Percentiles rank a stretch among this genome's conserved stretches.
These are phyloP conservation scores for Stenoptilia bipunctidactyla DNA, from an alignment of 2,888 invertebrate genomes.

Conservation along the genomic window DNA sequence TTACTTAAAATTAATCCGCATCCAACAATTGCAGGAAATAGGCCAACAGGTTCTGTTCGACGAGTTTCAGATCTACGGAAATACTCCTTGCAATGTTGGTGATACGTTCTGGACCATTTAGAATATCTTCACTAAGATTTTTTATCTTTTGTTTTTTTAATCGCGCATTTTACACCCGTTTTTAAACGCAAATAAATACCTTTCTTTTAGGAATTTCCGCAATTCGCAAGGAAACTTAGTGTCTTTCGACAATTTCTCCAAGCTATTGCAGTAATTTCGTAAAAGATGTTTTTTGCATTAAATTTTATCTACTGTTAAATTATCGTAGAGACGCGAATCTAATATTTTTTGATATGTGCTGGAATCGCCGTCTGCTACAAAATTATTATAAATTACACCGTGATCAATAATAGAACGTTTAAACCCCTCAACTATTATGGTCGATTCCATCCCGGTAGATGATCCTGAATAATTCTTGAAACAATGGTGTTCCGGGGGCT, in stretches of 20 bases:
- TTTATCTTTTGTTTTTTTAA: too few species aligned
- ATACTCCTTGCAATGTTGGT: too few species aligned
- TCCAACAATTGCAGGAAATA: too few species aligned
- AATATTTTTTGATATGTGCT: constrained; percentile 4
- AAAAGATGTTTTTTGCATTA: constrained; percentile 7
- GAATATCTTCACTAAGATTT: too few species aligned
- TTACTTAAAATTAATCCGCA: too few species aligned
- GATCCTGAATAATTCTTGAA: too few species aligned
- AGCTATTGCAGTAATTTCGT: constrained; percentile 5
- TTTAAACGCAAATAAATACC: too few species aligned
- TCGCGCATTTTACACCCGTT: too few species aligned
- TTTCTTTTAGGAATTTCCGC: constrained; percentile 2
- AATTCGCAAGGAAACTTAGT: constrained; percentile 3
- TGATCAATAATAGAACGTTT: constrained; percentile 7
- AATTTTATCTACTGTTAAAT: constrained; percentile 4
- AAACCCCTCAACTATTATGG: constrained; percentile 16
- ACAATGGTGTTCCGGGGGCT: too few species aligned
- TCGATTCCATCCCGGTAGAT: constrained; percentile 12
- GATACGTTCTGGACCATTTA: too few species aligned
- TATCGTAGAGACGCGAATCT: background rate
- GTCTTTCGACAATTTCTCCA: constrained; percentile 4
- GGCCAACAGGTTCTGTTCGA: too few species aligned
- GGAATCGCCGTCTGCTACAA: constrained; percentile 13
- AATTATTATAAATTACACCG: constrained; percentile 8
- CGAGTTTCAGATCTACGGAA: too few species aligned